Percentiles rank a stretch among this genome's conserved stretches.
Evolutionary conservation across 2,888 invertebrate genomes (phyloP).

Genomic region (Acanthosoma haemorrhoidale): DNA sequence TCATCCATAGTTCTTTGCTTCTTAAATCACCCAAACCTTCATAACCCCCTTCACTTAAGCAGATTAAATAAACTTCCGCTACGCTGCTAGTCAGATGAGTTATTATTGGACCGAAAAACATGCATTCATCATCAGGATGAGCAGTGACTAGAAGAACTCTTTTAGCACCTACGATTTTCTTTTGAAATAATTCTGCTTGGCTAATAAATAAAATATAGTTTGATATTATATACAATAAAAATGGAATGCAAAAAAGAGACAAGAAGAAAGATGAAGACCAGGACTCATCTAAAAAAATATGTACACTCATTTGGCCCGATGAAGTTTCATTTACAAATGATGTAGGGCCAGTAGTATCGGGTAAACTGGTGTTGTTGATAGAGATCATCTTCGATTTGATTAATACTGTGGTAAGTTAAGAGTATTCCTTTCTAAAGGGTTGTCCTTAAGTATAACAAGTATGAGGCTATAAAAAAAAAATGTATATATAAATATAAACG

Average conservation of each 20-base stretch:
- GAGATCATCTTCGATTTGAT: conserved; percentile 39
- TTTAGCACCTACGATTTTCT: conserved; percentile 7
- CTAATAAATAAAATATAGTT: conserved; percentile 9
- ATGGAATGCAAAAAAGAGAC: conserved; percentile 15
- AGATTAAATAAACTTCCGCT: conserved; percentile 71
- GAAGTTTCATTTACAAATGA: not conserved
- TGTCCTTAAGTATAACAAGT: conserved; percentile 69
- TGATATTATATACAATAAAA: conserved; percentile 20
- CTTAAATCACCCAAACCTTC: conserved; percentile 60
- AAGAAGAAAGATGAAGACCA: not conserved
- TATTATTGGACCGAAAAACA: conserved; percentile 95
- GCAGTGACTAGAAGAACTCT: conserved; percentile 78
- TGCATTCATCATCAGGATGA: conserved; percentile 97
- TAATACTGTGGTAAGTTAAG: conserved; percentile 63
- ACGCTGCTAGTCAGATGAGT: conserved; percentile 59
- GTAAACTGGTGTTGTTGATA: conserved; percentile 13
- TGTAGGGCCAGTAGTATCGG: not conserved
- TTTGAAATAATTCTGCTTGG: not conserved
- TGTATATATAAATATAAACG: too few species aligned
- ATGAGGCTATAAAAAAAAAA: conserved; percentile 60
- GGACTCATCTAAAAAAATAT: not conserved
- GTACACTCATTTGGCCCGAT: not conserved
- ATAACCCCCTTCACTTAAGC: conserved; percentile 74
- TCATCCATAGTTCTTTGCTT: conserved; percentile 72
- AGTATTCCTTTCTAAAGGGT: conserved; percentile 64